phyloP scores from a whole-genome alignment of 1,140 invertebrate genomes.

The Lordiphosa mommai region DNA sequence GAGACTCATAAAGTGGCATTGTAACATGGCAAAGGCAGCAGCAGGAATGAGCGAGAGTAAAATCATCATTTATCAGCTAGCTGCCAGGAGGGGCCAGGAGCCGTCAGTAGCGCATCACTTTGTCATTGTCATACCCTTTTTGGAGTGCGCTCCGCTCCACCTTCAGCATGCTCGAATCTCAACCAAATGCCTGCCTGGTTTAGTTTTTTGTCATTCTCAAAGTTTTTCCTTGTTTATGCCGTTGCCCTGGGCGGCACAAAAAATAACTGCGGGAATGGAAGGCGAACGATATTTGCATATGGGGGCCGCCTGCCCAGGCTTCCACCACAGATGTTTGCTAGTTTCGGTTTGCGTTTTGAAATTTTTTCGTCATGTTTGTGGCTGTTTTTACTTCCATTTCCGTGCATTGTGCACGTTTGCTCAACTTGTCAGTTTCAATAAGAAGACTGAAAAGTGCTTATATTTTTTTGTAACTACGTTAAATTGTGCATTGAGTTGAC shows the following conservation, averaged over 20 bases:
- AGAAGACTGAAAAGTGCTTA: constrained; percentile 25
- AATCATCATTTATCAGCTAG: constrained; percentile 72
- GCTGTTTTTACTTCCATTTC: constrained; percentile 46
- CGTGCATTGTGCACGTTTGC: constrained; percentile 60
- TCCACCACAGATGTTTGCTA: constrained; percentile 54
- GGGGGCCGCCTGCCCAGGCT: constrained; percentile 5
- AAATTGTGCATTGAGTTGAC: constrained; percentile 41
- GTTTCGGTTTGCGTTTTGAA: constrained; percentile 55
- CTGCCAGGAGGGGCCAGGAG: constrained; percentile 39
- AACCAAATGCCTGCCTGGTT: constrained; percentile 26
- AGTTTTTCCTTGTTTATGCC: constrained; percentile 40
- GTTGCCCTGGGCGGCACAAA: neutral
- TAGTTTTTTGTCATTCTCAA: constrained; percentile 8
- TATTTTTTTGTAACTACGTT: constrained; percentile 23
- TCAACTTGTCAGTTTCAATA: constrained; percentile 59
- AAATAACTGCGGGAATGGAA: neutral
- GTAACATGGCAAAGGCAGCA: constrained; percentile 46
- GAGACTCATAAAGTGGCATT: constrained; percentile 64
- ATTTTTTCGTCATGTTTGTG: constrained; percentile 50
- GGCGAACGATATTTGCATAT: constrained; percentile 54
- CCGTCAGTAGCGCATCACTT: constrained; percentile 65
- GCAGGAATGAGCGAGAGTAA: constrained; percentile 42
- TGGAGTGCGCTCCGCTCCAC: constrained; percentile 24
- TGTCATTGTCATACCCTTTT: constrained; percentile 75
- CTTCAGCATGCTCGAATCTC: constrained; percentile 38